Evolutionary conservation across 1,140 invertebrate species (phyloP).

Genomic region (Bombus cullumanus): DNA sequence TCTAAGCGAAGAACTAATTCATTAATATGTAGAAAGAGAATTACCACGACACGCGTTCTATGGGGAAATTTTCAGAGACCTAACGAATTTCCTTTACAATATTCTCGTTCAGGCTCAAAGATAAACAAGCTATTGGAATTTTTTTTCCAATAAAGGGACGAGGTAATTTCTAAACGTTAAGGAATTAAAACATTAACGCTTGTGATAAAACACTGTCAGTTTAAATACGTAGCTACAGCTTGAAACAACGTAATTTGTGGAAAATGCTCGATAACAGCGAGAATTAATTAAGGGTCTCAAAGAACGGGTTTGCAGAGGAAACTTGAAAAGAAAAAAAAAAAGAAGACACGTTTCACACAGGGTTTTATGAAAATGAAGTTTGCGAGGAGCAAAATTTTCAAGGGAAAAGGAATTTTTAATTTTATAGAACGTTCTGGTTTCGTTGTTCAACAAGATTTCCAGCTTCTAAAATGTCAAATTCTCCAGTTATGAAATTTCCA

Average conservation of each 20-base stretch:
- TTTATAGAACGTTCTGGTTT: background rate
- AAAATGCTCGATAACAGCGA: background rate
- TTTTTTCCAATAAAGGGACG: too few species aligned
- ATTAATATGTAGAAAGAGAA: conserved; percentile 7
- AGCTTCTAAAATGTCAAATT: background rate
- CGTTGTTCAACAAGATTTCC: background rate
- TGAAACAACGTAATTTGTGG: background rate
- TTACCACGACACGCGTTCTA: background rate
- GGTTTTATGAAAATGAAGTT: background rate
- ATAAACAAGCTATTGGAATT: background rate
- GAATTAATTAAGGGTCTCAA: background rate
- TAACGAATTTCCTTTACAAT: background rate
- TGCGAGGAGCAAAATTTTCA: background rate
- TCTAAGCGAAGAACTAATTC: background rate
- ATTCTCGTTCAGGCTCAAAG: background rate
- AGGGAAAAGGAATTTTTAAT: background rate
- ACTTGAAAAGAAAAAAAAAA: background rate
- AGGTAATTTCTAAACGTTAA: background rate
- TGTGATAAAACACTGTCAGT: background rate
- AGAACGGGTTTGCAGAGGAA: background rate
- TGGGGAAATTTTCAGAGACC: background rate
- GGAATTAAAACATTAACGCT: background rate
- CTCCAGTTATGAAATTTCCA: background rate
- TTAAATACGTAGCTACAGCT: background rate
- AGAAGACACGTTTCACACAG: background rate